Evolutionary conservation across 2,888 invertebrate species (phyloP).

Genomic region (Trichacis sp.): DNA sequence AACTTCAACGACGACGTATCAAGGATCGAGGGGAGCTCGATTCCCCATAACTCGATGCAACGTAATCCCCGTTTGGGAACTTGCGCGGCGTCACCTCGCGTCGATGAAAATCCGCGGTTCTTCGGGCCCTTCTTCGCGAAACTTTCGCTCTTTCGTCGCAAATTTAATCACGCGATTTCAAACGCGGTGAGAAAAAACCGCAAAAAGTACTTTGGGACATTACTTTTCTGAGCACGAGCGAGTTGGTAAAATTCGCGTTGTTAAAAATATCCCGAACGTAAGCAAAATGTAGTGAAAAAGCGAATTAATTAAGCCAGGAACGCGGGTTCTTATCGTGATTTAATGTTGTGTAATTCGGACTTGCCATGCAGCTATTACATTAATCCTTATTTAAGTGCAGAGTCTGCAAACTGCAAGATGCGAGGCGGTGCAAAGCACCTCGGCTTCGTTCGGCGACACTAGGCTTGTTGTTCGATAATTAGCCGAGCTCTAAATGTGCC

Average conservation of each 20-base stretch:
- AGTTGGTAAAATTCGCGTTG: neutral
- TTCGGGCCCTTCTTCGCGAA: neutral
- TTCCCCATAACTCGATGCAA: conserved; percentile 31
- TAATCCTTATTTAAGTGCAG: conserved; percentile 41
- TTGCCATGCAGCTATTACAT: conserved; percentile 33
- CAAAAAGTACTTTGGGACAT: neutral
- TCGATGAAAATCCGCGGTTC: neutral
- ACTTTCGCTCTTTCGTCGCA: neutral
- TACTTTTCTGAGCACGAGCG: neutral
- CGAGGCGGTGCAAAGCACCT: conserved; percentile 17
- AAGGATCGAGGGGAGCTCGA: conserved; percentile 42
- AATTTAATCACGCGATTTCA: neutral
- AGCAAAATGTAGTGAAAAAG: conserved; percentile 5
- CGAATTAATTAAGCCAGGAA: conserved; percentile 33
- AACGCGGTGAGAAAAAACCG: neutral
- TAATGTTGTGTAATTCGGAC: conserved; percentile 34
- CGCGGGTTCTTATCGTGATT: conserved; percentile 36
- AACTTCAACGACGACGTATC: conserved; percentile 39
- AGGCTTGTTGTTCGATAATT: conserved; percentile 40
- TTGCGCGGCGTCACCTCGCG: conserved; percentile 23
- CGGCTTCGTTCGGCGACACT: conserved; percentile 29
- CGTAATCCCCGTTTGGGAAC: conserved; percentile 20
- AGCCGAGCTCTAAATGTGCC: conserved; percentile 10
- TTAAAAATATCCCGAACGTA: neutral
- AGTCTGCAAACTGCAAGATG: conserved; percentile 21